Evolutionary conservation across 2,113 vertebrate genomes (phyloP), one percentile per base, ranked within the genome.

Genomic region (Scophthalmus maximus): DNA sequence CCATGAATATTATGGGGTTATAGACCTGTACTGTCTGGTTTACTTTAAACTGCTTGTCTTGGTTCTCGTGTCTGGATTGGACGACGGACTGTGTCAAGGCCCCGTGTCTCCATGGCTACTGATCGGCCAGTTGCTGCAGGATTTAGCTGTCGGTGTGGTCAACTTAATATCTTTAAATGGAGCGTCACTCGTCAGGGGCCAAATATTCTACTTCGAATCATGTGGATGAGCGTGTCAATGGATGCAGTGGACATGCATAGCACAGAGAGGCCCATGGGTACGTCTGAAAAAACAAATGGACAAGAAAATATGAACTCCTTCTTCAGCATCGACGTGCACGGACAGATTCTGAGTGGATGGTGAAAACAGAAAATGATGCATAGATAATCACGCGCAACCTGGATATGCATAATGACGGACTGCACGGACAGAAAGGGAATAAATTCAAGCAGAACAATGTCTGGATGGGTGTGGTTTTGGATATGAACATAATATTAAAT

Each of bases 31-130:
- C 55, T 71, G 60, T 87, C 69, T 34, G 32, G 51, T 79, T 86
- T 69, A 68, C 53, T 76, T 83, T 86, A 38, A 55, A 68, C 70
- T 63, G 64, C 74, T 86, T 49, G 73, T 69, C 74, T 49, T 50
- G 77, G 75, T 77, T 84, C 71, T 78, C 47, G 18, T 68, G 47
- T 82, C 82, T 74, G 70, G 71, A 70, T 40, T 79, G 76, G 76
- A 87, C 17, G 2, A 72, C 49, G 12, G 4, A 73, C 57, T 15
- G 1, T 30, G 27, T 66, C 44, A 30, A 69, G 57, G 23, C 14
- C 60, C 36, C 2, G 8, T 29, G n/a, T 55, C 20, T 73, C 38
- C 4, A 49, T 40, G 42, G 57, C 63, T 56, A 8, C 26, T 50
- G 27, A 76, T 49, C 78, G 68, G 61, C 74, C 57, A 47, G 44